Conservation (phyloP, 2,888 invertebrate genomes). For the Rosalia funebris region DNA sequence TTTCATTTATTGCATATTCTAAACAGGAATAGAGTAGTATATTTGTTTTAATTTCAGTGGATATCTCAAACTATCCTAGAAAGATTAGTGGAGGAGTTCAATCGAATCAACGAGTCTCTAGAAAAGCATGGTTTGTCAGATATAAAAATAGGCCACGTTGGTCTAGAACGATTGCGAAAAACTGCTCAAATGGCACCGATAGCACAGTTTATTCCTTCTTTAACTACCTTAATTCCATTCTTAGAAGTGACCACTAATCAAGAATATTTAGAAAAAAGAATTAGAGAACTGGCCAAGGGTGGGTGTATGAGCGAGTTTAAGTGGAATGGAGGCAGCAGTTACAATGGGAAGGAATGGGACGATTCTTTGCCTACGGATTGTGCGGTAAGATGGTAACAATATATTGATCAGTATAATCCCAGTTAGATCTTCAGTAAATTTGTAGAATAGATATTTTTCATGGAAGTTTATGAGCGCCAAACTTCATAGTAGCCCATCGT, state of each 20-base stretch:
- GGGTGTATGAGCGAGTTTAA: slow-evolving; percentile 90
- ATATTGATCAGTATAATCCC: no score
- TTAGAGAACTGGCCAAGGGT: slow-evolving; percentile 81
- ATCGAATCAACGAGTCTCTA: slow-evolving; percentile 75
- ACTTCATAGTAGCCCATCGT: no score
- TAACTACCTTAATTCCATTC: slow-evolving; percentile 78
- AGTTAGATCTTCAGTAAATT: no score
- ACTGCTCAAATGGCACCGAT: slow-evolving; percentile 69
- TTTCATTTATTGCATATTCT: no score
- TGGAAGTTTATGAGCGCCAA: no score
- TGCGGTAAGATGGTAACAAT: slow-evolving; percentile 67
- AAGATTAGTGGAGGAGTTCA: slow-evolving; percentile 79
- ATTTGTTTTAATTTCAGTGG: slow-evolving; percentile 72
- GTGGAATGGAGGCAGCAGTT: slow-evolving; percentile 85
- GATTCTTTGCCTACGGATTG: slow-evolving; percentile 88
- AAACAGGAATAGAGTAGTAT: no score
- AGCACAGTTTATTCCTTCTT: slow-evolving; percentile 68
- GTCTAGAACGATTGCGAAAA: slow-evolving; percentile 79
- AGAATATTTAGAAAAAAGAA: slow-evolving; percentile 83
- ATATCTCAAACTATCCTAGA: slow-evolving; percentile 84
- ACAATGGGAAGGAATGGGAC: slow-evolving; percentile 82
- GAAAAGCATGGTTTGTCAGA: slow-evolving; percentile 76
- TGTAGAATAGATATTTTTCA: no score
- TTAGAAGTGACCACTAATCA: slow-evolving; percentile 85
- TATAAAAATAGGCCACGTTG: slow-evolving; percentile 74